Base-by-base conservation (phyloP, 2,113 vertebrate species). In the Peromyscus leucopus region DNA sequence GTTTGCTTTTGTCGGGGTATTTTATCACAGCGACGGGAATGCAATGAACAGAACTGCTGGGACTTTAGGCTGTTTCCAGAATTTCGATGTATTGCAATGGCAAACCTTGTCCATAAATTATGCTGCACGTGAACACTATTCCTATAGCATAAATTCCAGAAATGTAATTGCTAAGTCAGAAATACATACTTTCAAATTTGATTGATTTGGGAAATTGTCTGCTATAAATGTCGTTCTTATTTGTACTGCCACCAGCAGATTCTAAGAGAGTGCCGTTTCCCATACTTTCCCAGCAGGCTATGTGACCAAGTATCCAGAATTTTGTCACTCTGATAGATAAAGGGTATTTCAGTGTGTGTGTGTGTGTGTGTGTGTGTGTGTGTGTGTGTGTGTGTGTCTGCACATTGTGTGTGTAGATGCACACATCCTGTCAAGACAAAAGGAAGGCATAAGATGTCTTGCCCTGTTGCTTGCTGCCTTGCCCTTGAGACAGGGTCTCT, bases 91-190 rank as follows among this genome's bases (percentile, higher is more conserved):
- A 33, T 75, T 76, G 39, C 65, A 69, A 12, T 24, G 84, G 79
- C 69, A 87, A 93, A 75, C 11, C 10, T 75, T 33, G 17, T 46
- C 15, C 28, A 7, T 46, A 63, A 17, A 2, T 91, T 61, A 67
- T 57, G 86, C 90, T 69, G 65, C 28, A 33, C 55, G 63, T 46
- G 36, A 8, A 21, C 51, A 90, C 67, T 67, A 42, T 88, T 82
- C 21, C 2, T 75, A 26, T 65, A 39, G 65, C 65, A 59, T 69
- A 75, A 5, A 28, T 67, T 36, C 48, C 39, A 51, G 48, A 76
- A 78, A 42, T 10, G 24, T 93, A 86, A 95, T 33, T 76, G 19
- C 76, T 83, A 88, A 36, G 48, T 51, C 87, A 95, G 78, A 69
- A 33, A 22, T 28, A 51, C 28, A 28, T 28, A 39, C 46, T n/a